Conservation (phyloP, 2,113 vertebrate genomes). For the Catagonus wagneri region DNA sequence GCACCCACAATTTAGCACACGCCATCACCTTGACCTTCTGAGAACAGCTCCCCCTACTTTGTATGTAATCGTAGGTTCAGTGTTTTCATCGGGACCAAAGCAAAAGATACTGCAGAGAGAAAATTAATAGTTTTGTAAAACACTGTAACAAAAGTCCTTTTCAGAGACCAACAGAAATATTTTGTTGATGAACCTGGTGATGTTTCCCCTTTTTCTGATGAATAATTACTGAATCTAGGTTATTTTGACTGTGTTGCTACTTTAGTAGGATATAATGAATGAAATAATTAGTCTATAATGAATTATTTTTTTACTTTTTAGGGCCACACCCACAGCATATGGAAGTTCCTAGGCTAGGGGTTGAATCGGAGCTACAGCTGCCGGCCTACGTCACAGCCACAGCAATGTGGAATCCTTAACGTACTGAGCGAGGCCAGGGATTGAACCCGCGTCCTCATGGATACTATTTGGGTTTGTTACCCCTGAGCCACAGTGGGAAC, state of each 20-base stretch:
- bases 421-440: no score
- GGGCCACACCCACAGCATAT: no score
- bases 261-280: neutral
- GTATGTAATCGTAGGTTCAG: neutral
- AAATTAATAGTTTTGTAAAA: conserved; percentile 45
- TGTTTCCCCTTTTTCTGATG: neutral
- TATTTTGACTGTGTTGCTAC: neutral
- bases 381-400: no score
- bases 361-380: no score
- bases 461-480: no score
- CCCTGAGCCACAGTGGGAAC: no score
- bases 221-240: conserved; percentile 35
- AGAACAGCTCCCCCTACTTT: neutral
- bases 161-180: neutral
- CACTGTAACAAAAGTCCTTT: conserved; percentile 10
- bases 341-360: no score
- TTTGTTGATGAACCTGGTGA: neutral
- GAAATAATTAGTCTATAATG: neutral
- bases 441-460: no score
- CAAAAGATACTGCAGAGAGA: neutral
- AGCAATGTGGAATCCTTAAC: no score
- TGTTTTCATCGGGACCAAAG: conserved; percentile 46
- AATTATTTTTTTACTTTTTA: no score
- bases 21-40: neutral
- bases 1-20: neutral